Evolutionary conservation across 2,113 vertebrate genomes (phyloP).

Genomic region (Muscicapa adusta): DNA sequence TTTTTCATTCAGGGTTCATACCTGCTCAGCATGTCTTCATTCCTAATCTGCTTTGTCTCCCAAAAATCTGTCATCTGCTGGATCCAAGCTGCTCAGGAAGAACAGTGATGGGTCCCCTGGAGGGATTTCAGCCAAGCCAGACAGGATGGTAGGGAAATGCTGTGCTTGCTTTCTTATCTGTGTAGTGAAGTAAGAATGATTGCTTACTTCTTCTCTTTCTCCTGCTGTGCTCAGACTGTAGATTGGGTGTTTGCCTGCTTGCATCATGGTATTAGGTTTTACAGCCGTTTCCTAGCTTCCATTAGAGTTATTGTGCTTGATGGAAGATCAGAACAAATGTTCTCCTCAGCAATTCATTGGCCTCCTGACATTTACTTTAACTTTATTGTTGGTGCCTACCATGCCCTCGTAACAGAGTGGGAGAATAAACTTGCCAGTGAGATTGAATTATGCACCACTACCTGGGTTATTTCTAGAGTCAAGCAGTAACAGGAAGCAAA

Average conservation of each 20-base stretch:
- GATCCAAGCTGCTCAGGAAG: background rate
- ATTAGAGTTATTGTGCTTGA: constrained; percentile 49
- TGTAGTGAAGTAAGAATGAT: background rate
- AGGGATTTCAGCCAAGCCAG: background rate
- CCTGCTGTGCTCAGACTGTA: background rate
- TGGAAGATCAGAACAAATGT: constrained; percentile 50
- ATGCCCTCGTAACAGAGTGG: background rate
- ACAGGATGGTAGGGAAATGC: background rate
- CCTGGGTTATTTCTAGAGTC: constrained; percentile 25
- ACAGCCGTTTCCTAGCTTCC: constrained; percentile 24
- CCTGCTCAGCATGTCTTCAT: background rate
- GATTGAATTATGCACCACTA: constrained; percentile 52
- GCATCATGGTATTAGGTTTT: constrained; percentile 49
- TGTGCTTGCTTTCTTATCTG: background rate
- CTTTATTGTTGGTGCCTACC: constrained; percentile 54
- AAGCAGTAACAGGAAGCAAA: constrained; percentile 14
- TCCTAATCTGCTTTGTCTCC: background rate
- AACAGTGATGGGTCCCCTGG: background rate
- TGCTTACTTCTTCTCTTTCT: background rate
- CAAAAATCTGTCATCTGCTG: background rate
- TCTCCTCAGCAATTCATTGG: constrained; percentile 46
- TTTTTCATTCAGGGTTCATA: background rate
- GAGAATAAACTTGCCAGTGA: constrained; percentile 19
- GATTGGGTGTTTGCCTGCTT: constrained; percentile 7
- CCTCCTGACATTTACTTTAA: constrained; percentile 59